Base-by-base conservation (phyloP, 2,888 invertebrate genomes). In the Leptopterna dolabrata region DNA sequence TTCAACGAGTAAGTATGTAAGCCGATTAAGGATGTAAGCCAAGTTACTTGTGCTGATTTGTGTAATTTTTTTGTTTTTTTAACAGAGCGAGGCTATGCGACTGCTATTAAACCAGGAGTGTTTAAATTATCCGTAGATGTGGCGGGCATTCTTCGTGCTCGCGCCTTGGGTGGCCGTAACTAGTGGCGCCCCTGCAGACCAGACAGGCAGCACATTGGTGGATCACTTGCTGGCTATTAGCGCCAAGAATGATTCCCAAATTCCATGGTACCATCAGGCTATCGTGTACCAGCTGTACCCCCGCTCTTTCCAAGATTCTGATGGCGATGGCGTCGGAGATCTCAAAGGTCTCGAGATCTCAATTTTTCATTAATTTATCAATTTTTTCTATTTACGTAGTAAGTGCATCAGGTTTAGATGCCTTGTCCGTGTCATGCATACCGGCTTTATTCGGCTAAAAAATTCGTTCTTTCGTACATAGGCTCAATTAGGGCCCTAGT, bases 221-320 rank as follows among this genome's bases (percentile, higher is more conserved):
- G 13, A 13, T 13, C 14, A 47, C 6, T 4, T 2, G 63, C 36
- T 36, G 36, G 36, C 2, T 4, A 36, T 4, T 36, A 7, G 36
- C 2, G 36, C 36, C 36, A 36, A 36, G 2, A 2, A 36, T 4
- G 36, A 36, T 36, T 4, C 36, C 2, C 36, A 73, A 24, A 0
- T 43, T 11, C 85, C 85, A 7, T 98, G 98, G 98, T 97, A 96
- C 95, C 93, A 96, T 91, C 95, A 94, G 84, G 94, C 95, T 55
- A 93, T 95, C 9, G 94, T 97, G 81, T 98, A 98, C 92, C 97
- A 98, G 92, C 95, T 97, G 87, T 96, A 96, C 91, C 96, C 97
- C 0, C 93, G 96, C 86, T 96, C 97, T 0, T 98, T 96, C 92
- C 95, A 94, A 91, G 98, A 98, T 91, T 94, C 95, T 16, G 93